Percentiles rank a stretch among this genome's conserved stretches.
These are phyloP conservation scores for Harpegnathos saltator DNA, from an alignment of 1,140 invertebrate species.

Conservation along the genomic window DNA sequence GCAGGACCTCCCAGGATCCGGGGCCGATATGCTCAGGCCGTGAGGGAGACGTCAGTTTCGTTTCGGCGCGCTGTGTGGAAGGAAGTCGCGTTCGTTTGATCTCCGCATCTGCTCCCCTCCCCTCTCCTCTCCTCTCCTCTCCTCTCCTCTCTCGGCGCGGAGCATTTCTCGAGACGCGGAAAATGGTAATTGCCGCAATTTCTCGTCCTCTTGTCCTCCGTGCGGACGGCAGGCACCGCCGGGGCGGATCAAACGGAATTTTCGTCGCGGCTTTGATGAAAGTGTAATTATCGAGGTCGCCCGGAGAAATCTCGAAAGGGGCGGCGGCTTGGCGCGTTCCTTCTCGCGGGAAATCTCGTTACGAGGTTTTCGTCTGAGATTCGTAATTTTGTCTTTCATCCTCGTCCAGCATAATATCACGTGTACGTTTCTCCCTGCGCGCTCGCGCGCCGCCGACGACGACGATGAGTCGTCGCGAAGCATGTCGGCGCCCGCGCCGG, in stretches of 20 bases:
- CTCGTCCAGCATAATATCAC: background rate
- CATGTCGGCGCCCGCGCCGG: too few species aligned
- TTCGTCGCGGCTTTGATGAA: slow-evolving; percentile 68
- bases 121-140: too few species aligned
- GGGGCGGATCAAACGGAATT: slow-evolving; percentile 52
- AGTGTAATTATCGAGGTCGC: slow-evolving; percentile 64
- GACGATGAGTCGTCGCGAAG: slow-evolving; percentile 17
- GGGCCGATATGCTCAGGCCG: slow-evolving; percentile 29
- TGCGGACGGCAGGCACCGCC: slow-evolving; percentile 2
- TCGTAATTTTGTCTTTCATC: background rate
- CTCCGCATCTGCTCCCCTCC: too few species aligned
- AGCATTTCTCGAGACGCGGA: slow-evolving; percentile 35
- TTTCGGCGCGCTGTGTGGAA: background rate
- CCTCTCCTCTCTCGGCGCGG: too few species aligned
- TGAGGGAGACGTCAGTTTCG: slow-evolving; percentile 2
- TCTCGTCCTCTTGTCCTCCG: slow-evolving; percentile 37
- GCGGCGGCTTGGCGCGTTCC: background rate
- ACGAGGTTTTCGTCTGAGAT: slow-evolving; percentile 49
- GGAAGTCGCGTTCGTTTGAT: background rate
- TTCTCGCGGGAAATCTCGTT: slow-evolving; percentile 53
- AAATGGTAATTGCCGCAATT: slow-evolving; percentile 60
- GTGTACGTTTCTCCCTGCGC: too few species aligned
- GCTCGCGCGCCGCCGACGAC: too few species aligned
- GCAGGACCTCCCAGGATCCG: background rate
- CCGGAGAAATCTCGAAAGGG: slow-evolving; percentile 33